Conservation (phyloP, 2,888 invertebrate genomes). For the Lepidocyrtinus sp. region DNA sequence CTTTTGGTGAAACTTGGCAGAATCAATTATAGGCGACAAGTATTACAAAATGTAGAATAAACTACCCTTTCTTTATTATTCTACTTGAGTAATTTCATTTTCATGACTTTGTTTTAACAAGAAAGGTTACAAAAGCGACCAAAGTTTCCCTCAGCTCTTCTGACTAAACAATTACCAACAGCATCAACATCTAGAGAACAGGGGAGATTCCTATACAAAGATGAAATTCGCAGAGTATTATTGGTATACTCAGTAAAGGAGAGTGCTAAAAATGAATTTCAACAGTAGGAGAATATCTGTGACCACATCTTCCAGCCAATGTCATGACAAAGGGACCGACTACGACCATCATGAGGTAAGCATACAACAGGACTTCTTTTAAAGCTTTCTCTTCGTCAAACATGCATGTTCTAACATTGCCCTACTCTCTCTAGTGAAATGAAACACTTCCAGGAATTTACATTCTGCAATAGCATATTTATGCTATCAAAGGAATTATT, state of each 20-base stretch:
- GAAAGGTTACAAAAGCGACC: not conserved
- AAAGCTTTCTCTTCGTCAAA: constrained; percentile 7
- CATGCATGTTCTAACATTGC: not conserved
- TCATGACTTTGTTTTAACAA: not conserved
- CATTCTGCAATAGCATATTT: too few species aligned
- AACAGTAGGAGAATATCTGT: constrained; percentile 60
- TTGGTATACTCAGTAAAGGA: not conserved
- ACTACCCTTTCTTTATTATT: not conserved
- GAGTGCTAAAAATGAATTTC: constrained; percentile 62
- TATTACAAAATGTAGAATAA: not conserved
- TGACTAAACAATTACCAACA: too few species aligned
- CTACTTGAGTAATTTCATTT: not conserved
- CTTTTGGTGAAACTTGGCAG: not conserved
- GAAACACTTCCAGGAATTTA: too few species aligned
- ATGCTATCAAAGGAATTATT: too few species aligned
- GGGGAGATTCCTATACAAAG: not conserved
- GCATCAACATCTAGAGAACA: too few species aligned
- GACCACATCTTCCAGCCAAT: constrained; percentile 35
- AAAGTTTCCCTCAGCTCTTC: too few species aligned
- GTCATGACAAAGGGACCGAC: constrained; percentile 65
- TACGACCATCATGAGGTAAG: constrained; percentile 67
- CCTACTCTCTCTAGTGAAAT: too few species aligned
- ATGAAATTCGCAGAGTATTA: not conserved
- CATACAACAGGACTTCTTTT: not conserved
- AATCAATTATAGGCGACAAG: not conserved